These are phyloP conservation scores for Xestia c-nigrum DNA, from an alignment of 2,888 invertebrate species.

Conservation along the genomic window DNA sequence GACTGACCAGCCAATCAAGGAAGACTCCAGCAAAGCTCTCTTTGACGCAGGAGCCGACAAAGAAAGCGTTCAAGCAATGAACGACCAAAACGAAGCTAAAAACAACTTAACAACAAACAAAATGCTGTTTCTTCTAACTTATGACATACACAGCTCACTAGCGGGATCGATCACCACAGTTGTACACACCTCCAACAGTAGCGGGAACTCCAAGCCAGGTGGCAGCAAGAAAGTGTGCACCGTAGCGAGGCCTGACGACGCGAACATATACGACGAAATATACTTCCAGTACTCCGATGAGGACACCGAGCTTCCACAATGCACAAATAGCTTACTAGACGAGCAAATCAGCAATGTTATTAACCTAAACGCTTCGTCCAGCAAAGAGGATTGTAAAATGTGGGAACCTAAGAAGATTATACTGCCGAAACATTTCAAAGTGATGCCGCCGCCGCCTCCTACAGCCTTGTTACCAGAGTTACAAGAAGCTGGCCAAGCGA, in stretches of 20 bases:
- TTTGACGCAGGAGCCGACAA: constrained; percentile 84
- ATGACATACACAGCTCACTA: constrained; percentile 92
- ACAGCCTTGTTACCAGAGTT: constrained; percentile 81
- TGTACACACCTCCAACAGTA: constrained; percentile 85
- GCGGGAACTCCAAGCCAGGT: constrained; percentile 88
- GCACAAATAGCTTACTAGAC: constrained; percentile 84
- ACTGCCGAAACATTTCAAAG: constrained; percentile 83
- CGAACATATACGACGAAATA: constrained; percentile 86
- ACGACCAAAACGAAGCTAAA: constrained; percentile 94
- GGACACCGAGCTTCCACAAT: constrained; percentile 89
- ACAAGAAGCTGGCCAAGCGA: constrained; percentile 82
- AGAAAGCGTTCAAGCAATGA: constrained; percentile 93
- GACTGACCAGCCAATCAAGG: constrained; percentile 81
- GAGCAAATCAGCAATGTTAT: constrained; percentile 90
- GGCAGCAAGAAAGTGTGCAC: constrained; percentile 88
- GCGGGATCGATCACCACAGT: constrained; percentile 87
- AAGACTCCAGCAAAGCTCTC: constrained; percentile 84
- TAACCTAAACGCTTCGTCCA: constrained; percentile 87
- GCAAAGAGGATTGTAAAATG: constrained; percentile 85
- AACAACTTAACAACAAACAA: constrained; percentile 84
- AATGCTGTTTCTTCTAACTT: constrained; percentile 92
- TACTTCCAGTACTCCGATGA: constrained; percentile 91
- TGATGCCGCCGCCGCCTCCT: constrained; percentile 82
- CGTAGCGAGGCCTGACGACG: constrained; percentile 81
- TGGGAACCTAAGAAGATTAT: constrained; percentile 87